These are phyloP conservation scores for Bostrychus sinensis DNA, from an alignment of 2,113 vertebrate species.

Conservation along the genomic window DNA sequence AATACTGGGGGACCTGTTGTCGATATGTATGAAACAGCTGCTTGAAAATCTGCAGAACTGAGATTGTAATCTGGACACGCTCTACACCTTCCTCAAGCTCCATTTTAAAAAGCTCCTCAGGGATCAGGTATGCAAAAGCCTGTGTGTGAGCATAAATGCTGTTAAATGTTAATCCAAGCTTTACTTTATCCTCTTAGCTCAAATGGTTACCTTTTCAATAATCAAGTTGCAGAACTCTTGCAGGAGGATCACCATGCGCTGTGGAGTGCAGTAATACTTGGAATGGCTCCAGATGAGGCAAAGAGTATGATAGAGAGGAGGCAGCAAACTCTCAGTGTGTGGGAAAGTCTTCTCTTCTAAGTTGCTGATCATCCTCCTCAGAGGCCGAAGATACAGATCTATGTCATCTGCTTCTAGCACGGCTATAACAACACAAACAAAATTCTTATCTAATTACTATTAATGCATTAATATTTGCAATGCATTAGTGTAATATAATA, in stretches of 20 bases:
- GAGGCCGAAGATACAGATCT: constrained; percentile 74
- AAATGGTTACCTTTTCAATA: constrained; percentile 82
- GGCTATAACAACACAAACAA: constrained; percentile 51
- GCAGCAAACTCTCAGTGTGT: constrained; percentile 76
- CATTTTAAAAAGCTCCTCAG: constrained; percentile 84
- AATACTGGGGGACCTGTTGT: constrained; percentile 47
- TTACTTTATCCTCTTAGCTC: not conserved
- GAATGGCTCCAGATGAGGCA: constrained; percentile 90
- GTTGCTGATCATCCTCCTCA: constrained; percentile 72
- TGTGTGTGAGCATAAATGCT: constrained; percentile 22
- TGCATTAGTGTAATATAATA: not conserved
- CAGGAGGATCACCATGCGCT: constrained; percentile 83
- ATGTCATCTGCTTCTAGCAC: constrained; percentile 76
- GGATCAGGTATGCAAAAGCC: constrained; percentile 76
- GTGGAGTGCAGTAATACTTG: constrained; percentile 78
- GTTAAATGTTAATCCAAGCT: not conserved
- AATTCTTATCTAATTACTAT: not conserved
- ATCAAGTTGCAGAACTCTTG: constrained; percentile 88
- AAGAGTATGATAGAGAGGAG: constrained; percentile 85
- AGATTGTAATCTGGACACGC: constrained; percentile 71
- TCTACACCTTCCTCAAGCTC: constrained; percentile 78
- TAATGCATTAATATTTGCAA: constrained; percentile 1
- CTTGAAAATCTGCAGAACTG: constrained; percentile 75
- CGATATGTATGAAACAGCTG: constrained; percentile 67
- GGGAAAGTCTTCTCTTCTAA: constrained; percentile 80